Percentiles rank a stretch among this genome's conserved stretches.
Evolutionary conservation across 2,797 vertebrate species (phyloP).

Genomic region (Nothura maculosa): DNA sequence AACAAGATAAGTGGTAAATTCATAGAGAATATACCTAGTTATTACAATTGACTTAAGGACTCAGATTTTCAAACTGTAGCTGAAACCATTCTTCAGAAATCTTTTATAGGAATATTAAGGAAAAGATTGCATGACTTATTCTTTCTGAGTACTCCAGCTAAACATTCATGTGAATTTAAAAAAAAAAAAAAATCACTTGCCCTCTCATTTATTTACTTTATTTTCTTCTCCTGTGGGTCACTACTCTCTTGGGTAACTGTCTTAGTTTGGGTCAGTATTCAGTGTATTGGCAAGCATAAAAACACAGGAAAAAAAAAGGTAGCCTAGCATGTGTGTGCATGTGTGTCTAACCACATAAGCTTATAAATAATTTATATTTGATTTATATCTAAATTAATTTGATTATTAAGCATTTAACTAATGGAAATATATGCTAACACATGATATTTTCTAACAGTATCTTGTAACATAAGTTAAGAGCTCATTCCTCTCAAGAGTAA

Average conservation of each 20-base stretch:
- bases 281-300: not conserved
- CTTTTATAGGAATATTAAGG: not conserved
- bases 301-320: not conserved
- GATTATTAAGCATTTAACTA: not conserved
- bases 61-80: not conserved
- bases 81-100: not conserved
- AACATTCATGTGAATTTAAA: rapidly evolving
- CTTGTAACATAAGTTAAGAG: not conserved
- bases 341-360: not conserved
- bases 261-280: not conserved
- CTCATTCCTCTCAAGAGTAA: not conserved
- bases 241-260: not conserved
- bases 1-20: not conserved
- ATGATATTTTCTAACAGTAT: not conserved
- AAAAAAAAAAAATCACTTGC: not conserved
- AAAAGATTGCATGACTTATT: not conserved
- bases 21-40: not conserved
- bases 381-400: not conserved
- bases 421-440: not conserved
- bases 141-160: not conserved
- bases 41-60: slow-evolving; percentile 6
- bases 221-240: not conserved
- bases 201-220: not conserved
- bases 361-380: not conserved
- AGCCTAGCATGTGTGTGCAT: not conserved